phyloP scores from a whole-genome alignment of 1,140 invertebrate species.

The Sipha flava region DNA sequence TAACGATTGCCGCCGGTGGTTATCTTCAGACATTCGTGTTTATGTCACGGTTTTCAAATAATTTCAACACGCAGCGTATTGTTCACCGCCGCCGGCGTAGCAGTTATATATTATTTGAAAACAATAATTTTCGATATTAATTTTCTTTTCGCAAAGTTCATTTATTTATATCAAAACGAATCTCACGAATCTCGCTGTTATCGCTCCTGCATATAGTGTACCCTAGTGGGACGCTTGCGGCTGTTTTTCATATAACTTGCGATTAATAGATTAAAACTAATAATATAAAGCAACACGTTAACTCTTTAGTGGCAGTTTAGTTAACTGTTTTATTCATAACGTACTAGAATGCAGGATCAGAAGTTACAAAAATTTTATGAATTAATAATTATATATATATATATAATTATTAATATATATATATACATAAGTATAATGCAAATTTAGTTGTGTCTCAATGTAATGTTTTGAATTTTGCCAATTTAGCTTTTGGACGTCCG shows the following conservation, averaged over 20 bases:
- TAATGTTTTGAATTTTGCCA: background rate
- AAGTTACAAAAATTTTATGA: background rate
- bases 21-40: background rate
- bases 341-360: background rate
- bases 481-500: slow-evolving; percentile 42
- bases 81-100: background rate
- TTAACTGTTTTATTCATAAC: background rate
- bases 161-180: background rate
- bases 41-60: background rate
- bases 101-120: background rate
- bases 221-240: too few relatives aligned
- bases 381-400: background rate
- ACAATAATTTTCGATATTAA: background rate
- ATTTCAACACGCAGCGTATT: too few relatives aligned
- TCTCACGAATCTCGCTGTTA: background rate
- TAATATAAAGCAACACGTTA: background rate
- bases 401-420: background rate
- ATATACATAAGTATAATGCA: background rate
- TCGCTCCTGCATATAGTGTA: background rate
- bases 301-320: background rate
- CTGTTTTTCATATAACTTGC: background rate
- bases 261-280: slow-evolving; percentile 15
- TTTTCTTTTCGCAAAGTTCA: background rate
- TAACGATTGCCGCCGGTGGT: background rate
- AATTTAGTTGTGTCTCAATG: background rate